Percentiles rank a stretch among this genome's conserved stretches.
phyloP scores from a whole-genome alignment of 2,888 invertebrate species.

The Steinernema scapterisci region DNA sequence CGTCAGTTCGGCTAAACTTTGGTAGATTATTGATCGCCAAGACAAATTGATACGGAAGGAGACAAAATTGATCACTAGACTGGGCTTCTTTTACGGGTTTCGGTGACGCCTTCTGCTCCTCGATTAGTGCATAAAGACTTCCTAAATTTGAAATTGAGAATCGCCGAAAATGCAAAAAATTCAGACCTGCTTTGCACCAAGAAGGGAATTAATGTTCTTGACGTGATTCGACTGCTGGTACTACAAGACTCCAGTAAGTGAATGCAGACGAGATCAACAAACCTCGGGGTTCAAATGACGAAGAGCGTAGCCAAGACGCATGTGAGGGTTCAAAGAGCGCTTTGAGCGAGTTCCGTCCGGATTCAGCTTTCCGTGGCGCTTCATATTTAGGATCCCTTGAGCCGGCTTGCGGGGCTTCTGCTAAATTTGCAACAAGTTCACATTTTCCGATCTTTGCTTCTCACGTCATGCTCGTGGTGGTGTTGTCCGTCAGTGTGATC shows the following conservation, averaged over 20 bases:
- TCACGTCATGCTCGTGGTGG: neutral
- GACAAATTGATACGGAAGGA: neutral
- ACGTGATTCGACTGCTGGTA: neutral
- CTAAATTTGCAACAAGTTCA: neutral
- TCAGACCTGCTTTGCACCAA: neutral
- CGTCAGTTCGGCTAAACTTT: neutral
- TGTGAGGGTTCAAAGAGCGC: slow-evolving; percentile 12
- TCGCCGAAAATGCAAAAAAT: too few relatives aligned
- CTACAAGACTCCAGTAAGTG: neutral
- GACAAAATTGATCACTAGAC: too few relatives aligned
- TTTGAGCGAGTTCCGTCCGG: neutral
- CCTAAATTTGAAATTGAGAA: neutral
- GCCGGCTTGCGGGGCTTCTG: neutral
- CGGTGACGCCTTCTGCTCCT: neutral
- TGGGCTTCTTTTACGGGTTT: too few relatives aligned
- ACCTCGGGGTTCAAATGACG: slow-evolving; percentile 19
- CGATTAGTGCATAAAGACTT: neutral
- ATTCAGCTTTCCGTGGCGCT: neutral
- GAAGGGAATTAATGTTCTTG: neutral
- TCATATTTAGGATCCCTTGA: neutral
- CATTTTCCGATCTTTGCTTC: neutral
- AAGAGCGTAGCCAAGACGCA: slow-evolving; percentile 1
- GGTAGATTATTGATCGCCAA: neutral
- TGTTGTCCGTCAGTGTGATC: neutral
- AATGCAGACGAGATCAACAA: neutral